Base-by-base conservation (phyloP, 2,888 invertebrate genomes). In the Netelia virgata region DNA sequence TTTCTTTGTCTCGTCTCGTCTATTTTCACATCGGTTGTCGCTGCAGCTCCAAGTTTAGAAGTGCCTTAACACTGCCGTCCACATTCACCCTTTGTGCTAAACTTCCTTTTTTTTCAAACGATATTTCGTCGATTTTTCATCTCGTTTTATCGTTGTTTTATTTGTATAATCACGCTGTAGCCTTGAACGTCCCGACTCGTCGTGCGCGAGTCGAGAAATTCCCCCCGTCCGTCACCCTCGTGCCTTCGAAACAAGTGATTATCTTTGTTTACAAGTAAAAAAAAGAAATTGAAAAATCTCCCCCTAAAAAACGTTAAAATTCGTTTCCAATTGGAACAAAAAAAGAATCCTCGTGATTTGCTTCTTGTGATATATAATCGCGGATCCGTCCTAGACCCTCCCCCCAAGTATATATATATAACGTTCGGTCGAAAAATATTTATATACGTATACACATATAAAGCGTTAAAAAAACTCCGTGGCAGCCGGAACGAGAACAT, bases 11-110 rank as follows among this genome's bases (percentile, higher is more conserved):
- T 36, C 36, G 36, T 6, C 36, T 36, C 36, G 36, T 6, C 11
- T n/a, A 6, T 11, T 68, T 73, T 69, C 14, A 55, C 69, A 36
- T 69, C 82, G 89, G 89, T 89, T 90, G 91, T 90, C 91, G 90
- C 88, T 86, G 63, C 79, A 88, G 74, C 84, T 61, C 84, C 80
- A 76, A 59, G 82, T 87, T 53, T 83, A 75, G 72, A 80, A 83
- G 91, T 91, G 91, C 91, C 91, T 91, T 91, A 91, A 88, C 70
- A 89, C 85, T 88, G 84, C 91, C 91, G 91, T 91, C 91, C 91
- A 91, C 70, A 83, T 72, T 84, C 85, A 82, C 75, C 75, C 84
- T 86, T 85, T 76, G 88, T 88, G 90, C 90, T 89, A 88, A 88
- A 55, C 36, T 57, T 66, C 23, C 11, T 11, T 28, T 64, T 41